These are phyloP conservation scores for Drosophila simulans DNA, from an alignment of 1,140 invertebrate genomes.

Conservation along the genomic window DNA sequence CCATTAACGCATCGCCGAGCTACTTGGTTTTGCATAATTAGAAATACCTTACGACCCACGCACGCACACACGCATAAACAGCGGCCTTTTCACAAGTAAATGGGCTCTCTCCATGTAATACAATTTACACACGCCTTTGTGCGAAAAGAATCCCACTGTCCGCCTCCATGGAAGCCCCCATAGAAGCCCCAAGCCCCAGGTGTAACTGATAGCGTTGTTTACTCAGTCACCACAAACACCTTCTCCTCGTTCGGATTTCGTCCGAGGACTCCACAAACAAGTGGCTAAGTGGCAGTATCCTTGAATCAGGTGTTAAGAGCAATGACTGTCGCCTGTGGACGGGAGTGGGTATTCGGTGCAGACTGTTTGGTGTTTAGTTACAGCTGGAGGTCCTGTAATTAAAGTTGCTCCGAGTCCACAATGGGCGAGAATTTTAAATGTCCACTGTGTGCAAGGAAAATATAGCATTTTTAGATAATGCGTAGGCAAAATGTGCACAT, in stretches of 20 bases:
- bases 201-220: conserved; percentile 58
- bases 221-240: conserved; percentile 48
- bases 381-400: conserved; percentile 26
- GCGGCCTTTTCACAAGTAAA: conserved; percentile 12
- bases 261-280: conserved; percentile 44
- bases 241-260: conserved; percentile 7
- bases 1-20: conserved; percentile 50
- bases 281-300: conserved; percentile 54
- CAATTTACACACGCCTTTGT: conserved; percentile 43
- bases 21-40: conserved; percentile 54
- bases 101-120: conserved; percentile 38
- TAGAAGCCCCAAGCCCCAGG: conserved; percentile 2
- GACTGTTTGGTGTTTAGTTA: conserved; percentile 28
- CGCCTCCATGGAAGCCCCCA: background rate
- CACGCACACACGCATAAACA: conserved; percentile 28
- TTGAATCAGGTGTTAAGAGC: conserved; percentile 57
- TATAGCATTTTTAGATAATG: background rate
- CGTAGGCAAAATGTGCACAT: no score
- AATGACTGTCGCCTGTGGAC: conserved; percentile 23
- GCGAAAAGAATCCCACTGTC: conserved; percentile 26
- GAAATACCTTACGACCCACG: conserved; percentile 34
- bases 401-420: background rate
- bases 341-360: conserved; percentile 1
- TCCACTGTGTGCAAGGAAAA: background rate
- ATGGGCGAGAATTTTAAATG: background rate